These are phyloP conservation scores for Danaus melanippus DNA, from an alignment of 1,140 invertebrate genomes.

Conservation along the genomic window DNA sequence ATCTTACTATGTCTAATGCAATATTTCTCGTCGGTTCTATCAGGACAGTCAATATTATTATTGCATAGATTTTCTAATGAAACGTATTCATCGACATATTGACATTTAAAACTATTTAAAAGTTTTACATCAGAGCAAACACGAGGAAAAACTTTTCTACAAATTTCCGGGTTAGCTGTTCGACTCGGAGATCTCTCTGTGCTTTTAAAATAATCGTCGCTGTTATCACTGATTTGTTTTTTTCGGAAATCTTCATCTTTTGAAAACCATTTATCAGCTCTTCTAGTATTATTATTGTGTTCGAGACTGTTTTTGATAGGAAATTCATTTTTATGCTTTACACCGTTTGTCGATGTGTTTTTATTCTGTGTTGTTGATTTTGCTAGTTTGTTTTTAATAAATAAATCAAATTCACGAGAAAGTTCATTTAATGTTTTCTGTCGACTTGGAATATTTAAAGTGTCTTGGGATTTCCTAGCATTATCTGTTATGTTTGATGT, in stretches of 20 bases:
- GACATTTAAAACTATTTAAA: conserved; percentile 36
- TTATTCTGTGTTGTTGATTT: conserved; percentile 4
- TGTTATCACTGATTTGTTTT: neutral
- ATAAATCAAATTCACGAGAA: conserved; percentile 4
- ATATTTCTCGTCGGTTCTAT: conserved; percentile 40
- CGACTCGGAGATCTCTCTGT: neutral
- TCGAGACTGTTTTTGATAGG: neutral
- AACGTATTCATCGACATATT: conserved; percentile 24
- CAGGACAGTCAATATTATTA: conserved; percentile 34
- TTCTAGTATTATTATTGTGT: conserved; percentile 4
- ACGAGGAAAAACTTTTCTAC: conserved; percentile 16
- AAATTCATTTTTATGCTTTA: neutral
- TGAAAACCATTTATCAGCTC: neutral
- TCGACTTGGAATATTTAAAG: no score
- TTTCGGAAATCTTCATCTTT: no score
- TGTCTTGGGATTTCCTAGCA: no score
- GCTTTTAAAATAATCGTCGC: neutral
- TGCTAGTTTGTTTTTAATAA: conserved; percentile 5
- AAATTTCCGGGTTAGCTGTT: conserved; percentile 4
- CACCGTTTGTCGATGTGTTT: neutral
- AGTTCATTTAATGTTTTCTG: neutral
- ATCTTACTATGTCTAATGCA: conserved; percentile 38
- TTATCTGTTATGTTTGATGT: conserved; percentile 6
- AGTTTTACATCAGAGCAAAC: conserved; percentile 35
- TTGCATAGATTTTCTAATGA: conserved; percentile 44